Conservation (phyloP, 2,888 invertebrate genomes). For the Parapristionchus giblindavisi region DNA sequence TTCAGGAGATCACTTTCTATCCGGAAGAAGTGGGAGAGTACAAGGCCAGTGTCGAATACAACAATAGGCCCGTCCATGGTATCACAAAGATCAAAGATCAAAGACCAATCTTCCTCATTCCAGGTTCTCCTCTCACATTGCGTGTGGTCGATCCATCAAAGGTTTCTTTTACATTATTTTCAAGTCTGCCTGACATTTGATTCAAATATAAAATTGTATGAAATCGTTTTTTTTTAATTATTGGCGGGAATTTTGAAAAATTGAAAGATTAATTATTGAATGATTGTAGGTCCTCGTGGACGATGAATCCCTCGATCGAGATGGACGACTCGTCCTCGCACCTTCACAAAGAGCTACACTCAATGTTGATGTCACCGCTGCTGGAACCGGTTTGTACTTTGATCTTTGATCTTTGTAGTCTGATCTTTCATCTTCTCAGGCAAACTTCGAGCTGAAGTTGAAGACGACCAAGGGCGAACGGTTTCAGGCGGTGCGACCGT, state of each 20-base stretch:
- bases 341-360: constrained; percentile 61
- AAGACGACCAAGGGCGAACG: constrained; percentile 65
- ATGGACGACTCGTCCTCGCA: constrained; percentile 61
- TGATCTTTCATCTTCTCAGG: constrained; percentile 43
- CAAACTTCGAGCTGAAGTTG: constrained; percentile 68
- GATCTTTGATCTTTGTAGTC: not conserved
- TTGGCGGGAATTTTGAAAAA: not conserved
- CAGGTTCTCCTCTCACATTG: constrained; percentile 63
- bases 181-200: too few relatives aligned
- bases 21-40: constrained; percentile 64
- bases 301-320: constrained; percentile 58
- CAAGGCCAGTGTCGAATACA: constrained; percentile 64
- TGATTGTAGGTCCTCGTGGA: constrained; percentile 48
- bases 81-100: constrained; percentile 33
- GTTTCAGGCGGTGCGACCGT: constrained; percentile 54
- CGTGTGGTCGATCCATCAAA: constrained; percentile 66
- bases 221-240: too few relatives aligned
- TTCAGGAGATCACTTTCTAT: constrained; percentile 54
- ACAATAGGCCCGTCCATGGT: constrained; percentile 76
- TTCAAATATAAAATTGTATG: too few relatives aligned
- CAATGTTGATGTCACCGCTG: constrained; percentile 68
- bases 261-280: too few relatives aligned
- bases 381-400: constrained; percentile 64
- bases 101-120: not conserved
- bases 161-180: too few relatives aligned